phyloP scores from a whole-genome alignment of 2,888 invertebrate species.

The Andrena praecox region DNA sequence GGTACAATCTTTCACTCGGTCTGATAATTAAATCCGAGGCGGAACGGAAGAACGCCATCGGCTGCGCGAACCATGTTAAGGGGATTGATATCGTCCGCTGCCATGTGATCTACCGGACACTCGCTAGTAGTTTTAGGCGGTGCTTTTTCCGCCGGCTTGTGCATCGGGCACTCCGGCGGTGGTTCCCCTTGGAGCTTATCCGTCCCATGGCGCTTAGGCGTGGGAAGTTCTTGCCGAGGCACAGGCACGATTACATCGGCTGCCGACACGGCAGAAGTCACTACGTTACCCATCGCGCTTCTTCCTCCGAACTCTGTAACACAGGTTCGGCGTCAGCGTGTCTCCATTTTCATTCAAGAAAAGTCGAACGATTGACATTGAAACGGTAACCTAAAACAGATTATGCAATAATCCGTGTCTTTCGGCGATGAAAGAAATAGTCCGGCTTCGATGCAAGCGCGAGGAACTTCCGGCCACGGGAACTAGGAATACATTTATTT shows the following conservation, averaged over 20 bases:
- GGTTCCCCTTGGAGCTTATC: conserved; percentile 83
- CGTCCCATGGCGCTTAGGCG: conserved; percentile 56
- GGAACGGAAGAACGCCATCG: background rate
- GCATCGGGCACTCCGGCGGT: conserved; percentile 95
- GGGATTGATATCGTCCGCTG: conserved; percentile 90
- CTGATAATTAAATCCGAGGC: background rate
- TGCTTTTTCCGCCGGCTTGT: conserved; percentile 86
- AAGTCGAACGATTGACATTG: background rate
- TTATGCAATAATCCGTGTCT: conserved; percentile 57
- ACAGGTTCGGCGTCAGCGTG: background rate
- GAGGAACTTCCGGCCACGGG: background rate
- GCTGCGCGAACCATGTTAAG: conserved; percentile 90
- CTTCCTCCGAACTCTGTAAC: conserved; percentile 23
- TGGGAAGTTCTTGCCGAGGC: conserved; percentile 59
- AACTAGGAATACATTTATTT: background rate
- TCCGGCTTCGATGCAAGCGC: background rate
- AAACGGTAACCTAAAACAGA: conserved; percentile 49
- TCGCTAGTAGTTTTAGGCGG: conserved; percentile 84
- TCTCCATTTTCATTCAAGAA: conserved; percentile 7
- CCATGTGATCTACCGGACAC: conserved; percentile 90
- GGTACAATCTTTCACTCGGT: conserved; percentile 22
- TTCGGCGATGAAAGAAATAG: background rate
- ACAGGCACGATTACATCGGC: conserved; percentile 85
- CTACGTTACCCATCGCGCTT: conserved; percentile 87
- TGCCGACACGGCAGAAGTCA: conserved; percentile 87